Evolutionary conservation across 2,888 invertebrate genomes (phyloP).

Genomic region (Parnassius apollo): DNA sequence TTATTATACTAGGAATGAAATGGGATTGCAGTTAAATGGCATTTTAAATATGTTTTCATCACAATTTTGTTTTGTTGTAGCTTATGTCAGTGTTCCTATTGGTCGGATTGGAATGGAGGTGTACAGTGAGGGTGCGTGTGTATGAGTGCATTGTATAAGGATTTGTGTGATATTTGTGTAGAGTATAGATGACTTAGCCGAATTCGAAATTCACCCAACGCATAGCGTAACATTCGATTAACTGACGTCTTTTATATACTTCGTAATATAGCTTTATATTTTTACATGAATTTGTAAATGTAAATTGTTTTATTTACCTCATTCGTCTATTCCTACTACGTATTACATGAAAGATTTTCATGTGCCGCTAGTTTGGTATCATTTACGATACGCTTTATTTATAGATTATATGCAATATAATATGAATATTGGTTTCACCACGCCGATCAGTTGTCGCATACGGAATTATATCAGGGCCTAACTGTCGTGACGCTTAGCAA

Average conservation of each 20-base stretch:
- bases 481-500: conserved; percentile 56
- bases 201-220: conserved; percentile 58
- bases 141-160: conserved; percentile 25
- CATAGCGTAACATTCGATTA: conserved; percentile 49
- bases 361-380: conserved; percentile 58
- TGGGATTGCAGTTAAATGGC: not conserved
- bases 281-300: conserved; percentile 33
- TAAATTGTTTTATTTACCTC: conserved; percentile 51
- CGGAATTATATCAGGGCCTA: conserved; percentile 54
- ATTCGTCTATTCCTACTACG: conserved; percentile 62
- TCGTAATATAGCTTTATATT: conserved; percentile 55
- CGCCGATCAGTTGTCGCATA: conserved; percentile 32
- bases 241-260: conserved; percentile 7
- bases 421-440: conserved; percentile 31
- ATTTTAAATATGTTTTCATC: conserved; percentile 11
- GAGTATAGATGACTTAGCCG: conserved; percentile 55
- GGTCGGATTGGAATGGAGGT: conserved; percentile 48
- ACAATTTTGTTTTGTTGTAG: conserved; percentile 37
- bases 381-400: conserved; percentile 49
- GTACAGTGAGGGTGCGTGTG: conserved; percentile 5
- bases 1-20: conserved; percentile 4
- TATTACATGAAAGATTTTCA: conserved; percentile 52
- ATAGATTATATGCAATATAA: conserved; percentile 13
- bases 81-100: conserved; percentile 48
- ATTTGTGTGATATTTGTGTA: conserved; percentile 57